Evolutionary conservation across 2,797 vertebrate genomes (phyloP), one percentile per base, ranked within the genome.

Genomic region (Propithecus perrieri): DNA sequence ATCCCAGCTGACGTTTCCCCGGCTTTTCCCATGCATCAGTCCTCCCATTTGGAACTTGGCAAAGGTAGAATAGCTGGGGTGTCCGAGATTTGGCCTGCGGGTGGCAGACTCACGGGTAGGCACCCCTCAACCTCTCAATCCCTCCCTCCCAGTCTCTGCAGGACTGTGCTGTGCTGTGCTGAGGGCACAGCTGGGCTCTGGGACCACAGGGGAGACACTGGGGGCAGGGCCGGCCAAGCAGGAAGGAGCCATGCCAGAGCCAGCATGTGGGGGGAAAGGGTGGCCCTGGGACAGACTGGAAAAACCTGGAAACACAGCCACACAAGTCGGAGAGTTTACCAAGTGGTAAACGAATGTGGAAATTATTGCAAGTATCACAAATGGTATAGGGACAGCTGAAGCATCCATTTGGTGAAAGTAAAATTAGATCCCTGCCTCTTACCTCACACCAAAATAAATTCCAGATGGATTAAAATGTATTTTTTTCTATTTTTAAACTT

Each of bases 391-490:
- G 79, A 78, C 78, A 75, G 84, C 74, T 55, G 43, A 43, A 67
- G 55, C 33, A 24, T 84, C 86, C 53, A 30, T 91, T 76, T 50
- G 87, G 69, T 72, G 20, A 87, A 69, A 41, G 63, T 89, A 86
- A 96, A 97, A 95, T 96, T 94, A 94, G 91, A 93, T 65, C 84
- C 50, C 72, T 94, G 76, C 71, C 71, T 91, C 93, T 95, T 80
- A 76, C 85, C 83, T 92, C 74, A 71, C 57, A 89, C 76, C 74
- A n/a, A 71, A 93, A 96, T 65, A 96, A 89, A 94, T 96, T 94
- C 94, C 93, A 97, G 91, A 91, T 94, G 95, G 93, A 89, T 69
- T 85, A 55, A 94, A 85, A 84, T 83, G n/a, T 59, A 1, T 41
- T 71, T 91, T 79, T 85, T 85, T 22, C 85, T 72, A 74, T 83